Conservation (phyloP, 1,140 invertebrate species). For the Sminthurides bifidus region DNA sequence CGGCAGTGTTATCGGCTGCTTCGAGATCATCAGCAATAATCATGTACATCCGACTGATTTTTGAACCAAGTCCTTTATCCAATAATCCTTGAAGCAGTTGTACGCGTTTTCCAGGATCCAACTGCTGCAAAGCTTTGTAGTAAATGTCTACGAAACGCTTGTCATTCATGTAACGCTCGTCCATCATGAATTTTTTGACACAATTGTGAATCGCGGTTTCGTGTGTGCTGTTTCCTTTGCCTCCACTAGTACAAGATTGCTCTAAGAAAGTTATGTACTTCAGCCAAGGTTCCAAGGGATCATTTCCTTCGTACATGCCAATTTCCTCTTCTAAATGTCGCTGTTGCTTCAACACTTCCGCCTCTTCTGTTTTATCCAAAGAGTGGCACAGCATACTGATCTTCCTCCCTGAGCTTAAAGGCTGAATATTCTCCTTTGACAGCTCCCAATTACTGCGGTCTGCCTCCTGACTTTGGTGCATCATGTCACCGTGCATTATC, state of each 20-base stretch:
- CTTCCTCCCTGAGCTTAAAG: slow-evolving; percentile 14
- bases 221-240: neutral
- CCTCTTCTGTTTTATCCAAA: slow-evolving; percentile 2
- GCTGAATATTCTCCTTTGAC: slow-evolving; percentile 27
- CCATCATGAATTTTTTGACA: neutral
- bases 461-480: neutral
- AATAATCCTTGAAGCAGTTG: neutral
- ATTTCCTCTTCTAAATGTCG: neutral
- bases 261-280: slow-evolving; percentile 13
- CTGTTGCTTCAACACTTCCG: neutral
- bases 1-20: neutral
- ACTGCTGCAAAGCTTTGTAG: slow-evolving; percentile 10
- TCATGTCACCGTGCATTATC: neutral
- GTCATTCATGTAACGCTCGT: slow-evolving; percentile 10
- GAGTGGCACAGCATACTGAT: slow-evolving; percentile 10
- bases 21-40: slow-evolving; percentile 12
- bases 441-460: slow-evolving; percentile 20
- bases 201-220: neutral
- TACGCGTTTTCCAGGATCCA: neutral
- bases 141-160: slow-evolving; percentile 11
- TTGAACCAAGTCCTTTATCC: neutral
- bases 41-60: slow-evolving; percentile 14
- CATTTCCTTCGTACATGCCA: slow-evolving; percentile 5
- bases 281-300: slow-evolving; percentile 14
- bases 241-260: slow-evolving; percentile 12